Conservation (phyloP, 1,140 invertebrate genomes). For the Aplysia californica region DNA sequence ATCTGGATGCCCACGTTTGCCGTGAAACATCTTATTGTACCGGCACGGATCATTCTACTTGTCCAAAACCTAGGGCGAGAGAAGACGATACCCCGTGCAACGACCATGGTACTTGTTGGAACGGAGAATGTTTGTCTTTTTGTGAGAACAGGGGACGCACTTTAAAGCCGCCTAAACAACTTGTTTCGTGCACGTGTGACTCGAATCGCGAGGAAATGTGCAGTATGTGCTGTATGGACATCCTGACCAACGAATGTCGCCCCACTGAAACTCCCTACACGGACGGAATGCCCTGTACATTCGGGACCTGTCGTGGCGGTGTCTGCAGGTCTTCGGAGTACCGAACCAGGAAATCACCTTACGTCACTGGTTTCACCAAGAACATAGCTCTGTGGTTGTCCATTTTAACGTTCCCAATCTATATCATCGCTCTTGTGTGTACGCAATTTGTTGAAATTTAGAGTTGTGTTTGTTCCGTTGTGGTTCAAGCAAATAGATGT, state of each 20-base stretch:
- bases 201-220: neutral
- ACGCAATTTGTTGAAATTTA: no score
- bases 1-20: neutral
- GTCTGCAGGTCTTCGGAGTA: no score
- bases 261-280: neutral
- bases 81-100: neutral
- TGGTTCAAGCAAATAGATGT: no score
- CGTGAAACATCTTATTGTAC: neutral
- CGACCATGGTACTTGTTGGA: neutral
- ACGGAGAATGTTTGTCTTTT: neutral
- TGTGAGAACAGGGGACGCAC: neutral
- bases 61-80: neutral
- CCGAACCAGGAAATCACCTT: no score
- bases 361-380: no score
- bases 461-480: no score
- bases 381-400: no score
- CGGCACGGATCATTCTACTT: neutral
- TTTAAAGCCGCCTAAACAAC: neutral
- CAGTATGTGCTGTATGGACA: neutral
- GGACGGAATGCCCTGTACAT: neutral
- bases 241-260: neutral
- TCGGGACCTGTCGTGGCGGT: neutral
- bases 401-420: no score
- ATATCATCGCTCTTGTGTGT: no score
- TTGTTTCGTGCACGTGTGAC: neutral